Evolutionary conservation across 1,140 invertebrate genomes (phyloP), one percentile per base, ranked within the genome.

Genomic region (Bombus difficillimus): DNA sequence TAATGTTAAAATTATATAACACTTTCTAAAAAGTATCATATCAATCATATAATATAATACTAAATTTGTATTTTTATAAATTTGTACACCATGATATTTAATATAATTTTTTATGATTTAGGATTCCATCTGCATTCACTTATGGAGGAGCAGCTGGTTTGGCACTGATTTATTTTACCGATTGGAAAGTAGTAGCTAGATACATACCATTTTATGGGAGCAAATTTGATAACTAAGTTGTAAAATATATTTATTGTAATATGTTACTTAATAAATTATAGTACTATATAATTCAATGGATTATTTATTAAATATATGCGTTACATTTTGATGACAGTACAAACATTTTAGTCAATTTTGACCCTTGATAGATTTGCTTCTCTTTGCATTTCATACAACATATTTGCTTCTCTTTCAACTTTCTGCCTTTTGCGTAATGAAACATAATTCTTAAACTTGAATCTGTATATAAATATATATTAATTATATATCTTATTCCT

Each of bases 201-300:
- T 96, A 97, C 91, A 93, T 98, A 69, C 98, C 98, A 37, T 97
- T 96, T 92, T 98, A 98, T 93, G 96, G 96, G 88, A 96, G 96
- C 79, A 98, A 98, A 95, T 98, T 97, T 92, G 93, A 96, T 15
- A 94, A 96, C 87, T 93, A 95, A 88, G 3, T 39, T 64, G 93
- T 95, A 91, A 94, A 93, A 93, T 78, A 69, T 28, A 77, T 85
- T 47, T 62, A 32, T 72, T 32, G 13, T 68, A n/a, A 9, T 28
- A 66, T 80, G 81, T 75, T 39, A 71, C 39, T 39, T 79, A 86
- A 81, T 78, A 43, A 79, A 85, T 39, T 78, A 34, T 83, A 91
- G 59, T 39, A 62, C 32, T 83, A 10, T 68, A 57, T 76, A 86
- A 47, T 77, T 78, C 41, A 68, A 43, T 83, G 9, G 69, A 62